Base-by-base conservation (phyloP, 23 tunicate genomes). In the Trididemnum nubilum region DNA sequence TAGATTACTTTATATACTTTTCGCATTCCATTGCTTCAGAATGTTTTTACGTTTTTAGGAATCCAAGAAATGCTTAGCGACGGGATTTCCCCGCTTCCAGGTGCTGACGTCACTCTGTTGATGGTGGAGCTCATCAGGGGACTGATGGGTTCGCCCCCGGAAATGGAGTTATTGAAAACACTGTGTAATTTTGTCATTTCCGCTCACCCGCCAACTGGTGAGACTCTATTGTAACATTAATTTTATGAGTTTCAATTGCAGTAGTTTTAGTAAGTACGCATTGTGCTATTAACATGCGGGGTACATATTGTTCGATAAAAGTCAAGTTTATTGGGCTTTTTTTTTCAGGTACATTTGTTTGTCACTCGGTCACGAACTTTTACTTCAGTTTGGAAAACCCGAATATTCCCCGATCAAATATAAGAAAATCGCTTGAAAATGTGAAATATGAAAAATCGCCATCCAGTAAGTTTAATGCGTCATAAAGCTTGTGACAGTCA, bases 171-270 rank as follows among this genome's bases (percentile, higher is more conserved):
- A 27, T 61, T 96, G 49, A 59, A 81, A 12, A 81, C 70, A 18
- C 61, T 96, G n/a, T 83, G 80, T 64, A 91, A 96, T 54, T 96
- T 96, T 73, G 54, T 92, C n/a, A 83, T 87, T 4, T 87, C 99
- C 2, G 82, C 79, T 29, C 93, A 96, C 40, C 87, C 92, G 0
- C 96, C 99, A 5, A 87, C 83, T 65, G 92, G 97, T 87, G 63
- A 64, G 71, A n/a, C n/a, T n/a, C n/a, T n/a, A n/a, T n/a, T n/a
- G n/a, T n/a, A n/a, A n/a, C n/a, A n/a, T n/a, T 82, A 26, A 50
- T 50, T 50, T n/a, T n/a, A n/a, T n/a, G n/a, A n/a, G n/a, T n/a
- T n/a, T n/a, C n/a, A n/a, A n/a, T 0, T 0, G 22, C 22, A n/a
- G 34, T 0, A 66, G 26, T 21, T 66, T n/a, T 52, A 22, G 23